Conservation (phyloP, 2,888 invertebrate species). For the Conus canariensis region DNA sequence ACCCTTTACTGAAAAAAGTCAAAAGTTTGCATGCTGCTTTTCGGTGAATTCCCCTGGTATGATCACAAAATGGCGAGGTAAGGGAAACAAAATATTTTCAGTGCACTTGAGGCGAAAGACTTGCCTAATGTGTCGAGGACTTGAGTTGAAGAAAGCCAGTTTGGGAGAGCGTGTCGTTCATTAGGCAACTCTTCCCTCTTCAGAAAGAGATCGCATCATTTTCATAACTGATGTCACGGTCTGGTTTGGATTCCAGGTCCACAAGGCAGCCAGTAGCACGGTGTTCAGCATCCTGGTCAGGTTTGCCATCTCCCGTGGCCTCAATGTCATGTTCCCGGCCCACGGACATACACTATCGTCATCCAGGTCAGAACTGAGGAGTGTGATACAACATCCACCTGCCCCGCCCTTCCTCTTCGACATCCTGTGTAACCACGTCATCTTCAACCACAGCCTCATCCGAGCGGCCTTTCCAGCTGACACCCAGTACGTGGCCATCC, state of each 20-base stretch:
- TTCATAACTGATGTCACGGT: no score
- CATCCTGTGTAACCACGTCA: constrained; percentile 47
- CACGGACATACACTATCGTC: background rate
- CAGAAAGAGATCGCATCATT: no score
- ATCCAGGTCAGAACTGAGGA: background rate
- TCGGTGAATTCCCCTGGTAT: no score
- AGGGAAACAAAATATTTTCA: no score
- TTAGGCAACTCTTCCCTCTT: no score
- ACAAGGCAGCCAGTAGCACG: constrained; percentile 31
- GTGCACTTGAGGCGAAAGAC: no score
- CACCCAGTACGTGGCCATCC: constrained; percentile 59
- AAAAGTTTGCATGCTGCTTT: no score
- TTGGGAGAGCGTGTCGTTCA: no score
- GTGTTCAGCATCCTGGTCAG: constrained; percentile 16
- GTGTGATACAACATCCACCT: background rate
- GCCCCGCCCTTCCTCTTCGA: constrained; percentile 47
- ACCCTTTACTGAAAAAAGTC: no score
- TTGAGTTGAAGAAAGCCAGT: no score
- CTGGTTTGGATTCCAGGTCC: background rate
- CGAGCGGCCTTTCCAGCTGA: constrained; percentile 51
- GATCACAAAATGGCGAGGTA: no score
- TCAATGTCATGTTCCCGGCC: constrained; percentile 8
- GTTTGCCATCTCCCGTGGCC: background rate
- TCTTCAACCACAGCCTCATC: constrained; percentile 54
- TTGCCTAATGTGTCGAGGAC: no score